Conservation (phyloP, 2,797 vertebrate species). For the Sebastolobus alascanus region DNA sequence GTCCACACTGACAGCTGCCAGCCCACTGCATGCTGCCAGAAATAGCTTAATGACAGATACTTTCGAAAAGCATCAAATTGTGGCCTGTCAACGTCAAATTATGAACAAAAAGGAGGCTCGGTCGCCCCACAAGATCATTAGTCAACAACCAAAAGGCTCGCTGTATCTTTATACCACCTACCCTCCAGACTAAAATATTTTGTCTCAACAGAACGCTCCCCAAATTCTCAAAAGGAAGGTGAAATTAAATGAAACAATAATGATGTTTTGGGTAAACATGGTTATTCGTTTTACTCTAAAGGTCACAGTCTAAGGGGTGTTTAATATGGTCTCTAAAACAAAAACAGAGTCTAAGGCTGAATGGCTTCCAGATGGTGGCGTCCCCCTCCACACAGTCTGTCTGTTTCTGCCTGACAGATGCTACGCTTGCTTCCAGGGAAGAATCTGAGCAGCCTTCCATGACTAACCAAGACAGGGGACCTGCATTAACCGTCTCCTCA, state of each 20-base stretch:
- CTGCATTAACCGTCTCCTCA: constrained; percentile 68
- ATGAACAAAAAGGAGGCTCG: constrained; percentile 58
- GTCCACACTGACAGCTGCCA: constrained; percentile 77
- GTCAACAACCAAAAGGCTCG: constrained; percentile 57
- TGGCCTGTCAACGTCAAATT: constrained; percentile 68
- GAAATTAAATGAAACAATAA: constrained; percentile 68
- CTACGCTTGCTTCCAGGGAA: constrained; percentile 69
- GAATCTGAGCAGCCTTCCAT: constrained; percentile 77
- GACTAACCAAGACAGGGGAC: constrained; percentile 78
- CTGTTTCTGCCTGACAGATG: constrained; percentile 75
- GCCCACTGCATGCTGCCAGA: constrained; percentile 66
- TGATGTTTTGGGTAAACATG: constrained; percentile 71
- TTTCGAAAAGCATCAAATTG: constrained; percentile 74
- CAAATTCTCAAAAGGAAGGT: constrained; percentile 33
- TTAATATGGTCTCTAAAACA: constrained; percentile 66
- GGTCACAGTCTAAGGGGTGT: constrained; percentile 67
- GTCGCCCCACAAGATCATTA: constrained; percentile 66
- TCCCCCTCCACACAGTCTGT: constrained; percentile 67
- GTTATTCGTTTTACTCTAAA: constrained; percentile 64
- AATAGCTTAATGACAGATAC: constrained; percentile 80
- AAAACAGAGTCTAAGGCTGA: constrained; percentile 65
- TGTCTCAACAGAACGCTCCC: constrained; percentile 43
- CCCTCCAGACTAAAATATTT: constrained; percentile 37
- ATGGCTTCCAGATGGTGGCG: constrained; percentile 84
- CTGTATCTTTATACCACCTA: constrained; percentile 31